These are phyloP conservation scores for Engraulis encrasicolus DNA, from an alignment of 2,113 vertebrate genomes.

Conservation along the genomic window DNA sequence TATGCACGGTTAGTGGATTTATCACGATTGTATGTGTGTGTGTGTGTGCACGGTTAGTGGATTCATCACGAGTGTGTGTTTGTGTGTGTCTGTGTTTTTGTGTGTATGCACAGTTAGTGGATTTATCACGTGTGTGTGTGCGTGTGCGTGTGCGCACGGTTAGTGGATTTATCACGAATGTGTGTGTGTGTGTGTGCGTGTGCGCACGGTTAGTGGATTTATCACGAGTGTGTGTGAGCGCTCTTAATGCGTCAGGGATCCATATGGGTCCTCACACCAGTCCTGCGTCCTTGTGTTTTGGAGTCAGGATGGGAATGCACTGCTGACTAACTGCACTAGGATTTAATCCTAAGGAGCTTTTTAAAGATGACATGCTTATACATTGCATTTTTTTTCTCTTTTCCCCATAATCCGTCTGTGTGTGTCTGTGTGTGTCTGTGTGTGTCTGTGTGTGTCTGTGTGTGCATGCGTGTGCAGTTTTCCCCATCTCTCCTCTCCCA, in stretches of 20 bases:
- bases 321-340: constrained; percentile 39
- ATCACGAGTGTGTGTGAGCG: not conserved
- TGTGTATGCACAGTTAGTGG: too few species aligned
- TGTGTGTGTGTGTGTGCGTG: not conserved
- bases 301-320: constrained; percentile 12
- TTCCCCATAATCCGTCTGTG: constrained; percentile 43
- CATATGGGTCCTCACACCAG: not conserved
- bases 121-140: too few species aligned
- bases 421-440: not conserved
- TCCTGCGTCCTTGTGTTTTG: constrained; percentile 45
- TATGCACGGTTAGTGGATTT: too few species aligned
- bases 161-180: not conserved
- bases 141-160: too few species aligned
- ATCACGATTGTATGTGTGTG: too few species aligned
- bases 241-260: not conserved
- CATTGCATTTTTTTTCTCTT: constrained; percentile 41
- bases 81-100: too few species aligned
- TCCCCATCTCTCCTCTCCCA: not conserved
- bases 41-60: too few species aligned
- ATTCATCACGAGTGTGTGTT: too few species aligned
- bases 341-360: constrained; percentile 65
- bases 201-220: not conserved
- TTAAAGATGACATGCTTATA: constrained; percentile 54
- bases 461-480: not conserved
- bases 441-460: not conserved